A percentile compares a stretch with the other conserved stretches of the same genome.
Conservation (phyloP, 2,888 invertebrate genomes). For the Tinea trinotella region DNA sequence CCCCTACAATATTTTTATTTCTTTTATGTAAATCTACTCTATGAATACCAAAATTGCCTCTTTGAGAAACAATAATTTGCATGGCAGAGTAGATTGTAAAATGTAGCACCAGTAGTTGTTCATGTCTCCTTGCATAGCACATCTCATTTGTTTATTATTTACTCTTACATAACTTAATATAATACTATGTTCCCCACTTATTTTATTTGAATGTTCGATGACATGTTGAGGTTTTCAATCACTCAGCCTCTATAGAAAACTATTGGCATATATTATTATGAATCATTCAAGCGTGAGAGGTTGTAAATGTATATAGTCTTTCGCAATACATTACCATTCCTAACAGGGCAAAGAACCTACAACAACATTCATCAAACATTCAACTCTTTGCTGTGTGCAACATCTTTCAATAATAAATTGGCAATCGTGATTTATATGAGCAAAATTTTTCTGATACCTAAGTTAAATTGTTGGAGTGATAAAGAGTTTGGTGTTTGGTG, state of each 20-base stretch:
- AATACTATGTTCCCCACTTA: neutral
- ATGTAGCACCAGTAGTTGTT: neutral
- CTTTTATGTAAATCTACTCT: neutral
- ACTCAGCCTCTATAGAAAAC: constrained; percentile 13
- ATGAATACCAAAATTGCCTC: neutral
- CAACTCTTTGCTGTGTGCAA: constrained; percentile 59
- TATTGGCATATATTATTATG: constrained; percentile 3
- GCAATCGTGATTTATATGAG: constrained; percentile 19
- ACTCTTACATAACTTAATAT: neutral
- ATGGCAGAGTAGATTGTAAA: neutral
- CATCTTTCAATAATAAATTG: constrained; percentile 17
- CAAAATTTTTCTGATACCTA: neutral
- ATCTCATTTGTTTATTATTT: neutral
- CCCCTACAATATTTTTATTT: neutral
- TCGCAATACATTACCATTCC: constrained; percentile 19
- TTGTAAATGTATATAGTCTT: constrained; percentile 9
- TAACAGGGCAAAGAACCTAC: constrained; percentile 30
- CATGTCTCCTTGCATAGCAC: neutral
- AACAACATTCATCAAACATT: constrained; percentile 73
- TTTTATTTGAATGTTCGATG: constrained; percentile 67
- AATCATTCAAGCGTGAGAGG: constrained; percentile 7
- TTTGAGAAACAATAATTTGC: neutral
- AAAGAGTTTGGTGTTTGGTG: constrained; percentile 75
- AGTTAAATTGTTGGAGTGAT: constrained; percentile 30
- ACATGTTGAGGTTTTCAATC: constrained; percentile 41